Base-by-base conservation (phyloP, 2,113 vertebrate genomes). In the Anarrhichthys ocellatus region DNA sequence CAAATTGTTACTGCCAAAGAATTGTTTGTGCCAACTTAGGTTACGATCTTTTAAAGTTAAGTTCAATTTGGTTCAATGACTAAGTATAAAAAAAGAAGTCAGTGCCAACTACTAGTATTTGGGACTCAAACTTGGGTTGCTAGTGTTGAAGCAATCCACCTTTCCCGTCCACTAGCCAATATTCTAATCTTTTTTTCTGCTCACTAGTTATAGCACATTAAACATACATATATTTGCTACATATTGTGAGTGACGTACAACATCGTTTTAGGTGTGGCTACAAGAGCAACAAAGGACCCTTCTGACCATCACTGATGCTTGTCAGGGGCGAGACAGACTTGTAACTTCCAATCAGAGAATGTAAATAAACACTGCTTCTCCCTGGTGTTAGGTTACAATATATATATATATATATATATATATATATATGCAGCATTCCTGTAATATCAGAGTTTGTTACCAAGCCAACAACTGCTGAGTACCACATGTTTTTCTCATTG, bases 1-100 rank as follows among this genome's bases (percentile, higher is more conserved):
- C 65, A 84, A 50, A 59, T 64, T 66, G 67, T 63, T 18, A 36
- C 15, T 83, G 24, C 27, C 72, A 69, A 54, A 40, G 24, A 63
- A 64, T 27, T 32, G 38, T 63, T 64, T 81, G 67, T 61, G 32
- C 62, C 71, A 81, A 24, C 14, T 52, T 17, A 65, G 17, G 27
- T 63, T 63, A 34, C 20, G 8, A 18, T 44, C 66, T 72, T 78
- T 58, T 52, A 34, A 48, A 44, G 73, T 63, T 22, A 64, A n/a
- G n/a, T 32, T 66, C 17, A 54, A 70, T 27, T 66, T 59, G n/a
- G 34, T 40, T 18, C 48, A 58, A 42, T 29, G 4, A 42, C 40
- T 42, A 9, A 34, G 11, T 22, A 34, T 46, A 29, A 9, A 22
- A 36, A 48, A 29, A n/a, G 5, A 24, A 24, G 52, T 18, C 7